A percentile compares a stretch with the other conserved stretches of the same genome.
Evolutionary conservation across 1,140 invertebrate species (phyloP).

Genomic region (Drosophila tropicalis): DNA sequence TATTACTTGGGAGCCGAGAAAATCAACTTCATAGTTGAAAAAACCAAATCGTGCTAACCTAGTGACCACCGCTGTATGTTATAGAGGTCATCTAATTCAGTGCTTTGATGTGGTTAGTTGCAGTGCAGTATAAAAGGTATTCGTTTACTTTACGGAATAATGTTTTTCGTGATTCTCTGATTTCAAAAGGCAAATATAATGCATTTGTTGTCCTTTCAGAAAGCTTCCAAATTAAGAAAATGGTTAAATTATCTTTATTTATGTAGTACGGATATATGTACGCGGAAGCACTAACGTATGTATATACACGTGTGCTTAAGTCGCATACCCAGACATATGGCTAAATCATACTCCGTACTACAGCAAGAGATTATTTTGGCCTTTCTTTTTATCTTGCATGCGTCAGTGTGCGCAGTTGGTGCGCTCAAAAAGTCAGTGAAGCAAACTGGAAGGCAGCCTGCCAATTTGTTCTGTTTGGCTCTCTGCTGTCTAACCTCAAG

Average conservation of each 20-base stretch:
- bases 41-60: too few relatives aligned
- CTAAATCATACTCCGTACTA: slow-evolving; percentile 34
- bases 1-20: too few relatives aligned
- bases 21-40: too few relatives aligned
- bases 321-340: slow-evolving; percentile 11
- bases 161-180: too few relatives aligned
- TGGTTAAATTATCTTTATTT: not conserved
- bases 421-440: slow-evolving; percentile 59
- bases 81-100: too few relatives aligned
- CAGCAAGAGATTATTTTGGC: slow-evolving; percentile 48
- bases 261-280: not conserved
- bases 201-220: not conserved
- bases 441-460: slow-evolving; percentile 59
- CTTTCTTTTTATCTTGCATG: slow-evolving; percentile 50
- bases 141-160: too few relatives aligned
- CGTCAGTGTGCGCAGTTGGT: slow-evolving; percentile 57
- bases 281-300: not conserved
- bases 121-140: too few relatives aligned
- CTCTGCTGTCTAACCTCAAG: slow-evolving; percentile 44
- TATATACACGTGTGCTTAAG: not conserved
- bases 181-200: too few relatives aligned
- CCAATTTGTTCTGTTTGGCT: slow-evolving; percentile 63
- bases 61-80: too few relatives aligned
- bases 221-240: not conserved
- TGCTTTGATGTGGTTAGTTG: too few relatives aligned